Conservation (phyloP, 2,113 vertebrate genomes). For the Lycocorax pyrrhopterus region DNA sequence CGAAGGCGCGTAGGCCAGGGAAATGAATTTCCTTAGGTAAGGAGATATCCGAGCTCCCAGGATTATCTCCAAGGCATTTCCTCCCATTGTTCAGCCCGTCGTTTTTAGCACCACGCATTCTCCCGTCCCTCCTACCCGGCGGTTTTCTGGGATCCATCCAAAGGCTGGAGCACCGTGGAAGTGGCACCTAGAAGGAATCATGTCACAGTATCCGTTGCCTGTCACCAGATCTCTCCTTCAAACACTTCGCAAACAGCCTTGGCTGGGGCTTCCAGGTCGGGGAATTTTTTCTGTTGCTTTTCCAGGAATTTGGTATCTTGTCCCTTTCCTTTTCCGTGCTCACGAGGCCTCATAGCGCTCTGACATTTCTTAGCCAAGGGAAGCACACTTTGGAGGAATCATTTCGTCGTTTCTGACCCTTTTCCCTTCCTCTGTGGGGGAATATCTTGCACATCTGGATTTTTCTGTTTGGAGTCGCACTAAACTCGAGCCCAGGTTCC, state of each 20-base stretch:
- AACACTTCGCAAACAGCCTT: not conserved
- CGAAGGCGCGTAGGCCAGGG: not conserved
- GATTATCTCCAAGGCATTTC: conserved; percentile 30
- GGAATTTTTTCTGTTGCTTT: not conserved
- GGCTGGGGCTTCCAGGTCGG: not conserved
- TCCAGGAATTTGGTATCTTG: not conserved
- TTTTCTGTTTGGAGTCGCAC: not conserved
- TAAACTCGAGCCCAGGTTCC: not conserved
- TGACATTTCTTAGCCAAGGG: not conserved
- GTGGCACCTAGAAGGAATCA: not conserved
- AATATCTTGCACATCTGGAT: not conserved
- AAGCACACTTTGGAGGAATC: not conserved
- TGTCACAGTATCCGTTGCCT: not conserved
- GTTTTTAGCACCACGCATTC: not conserved
- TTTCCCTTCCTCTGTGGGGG: not conserved
- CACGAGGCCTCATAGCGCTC: not conserved
- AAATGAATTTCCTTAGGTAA: not conserved
- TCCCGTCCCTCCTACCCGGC: not conserved
- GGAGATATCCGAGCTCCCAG: not conserved
- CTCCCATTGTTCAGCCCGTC: not conserved
- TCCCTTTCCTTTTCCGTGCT: conserved; percentile 2
- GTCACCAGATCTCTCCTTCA: not conserved
- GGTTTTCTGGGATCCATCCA: not conserved
- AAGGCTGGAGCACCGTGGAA: not conserved
- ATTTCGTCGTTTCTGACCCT: not conserved